These are phyloP conservation scores for Berghia stephanieae DNA, from an alignment of 1,140 invertebrate species.

Conservation along the genomic window DNA sequence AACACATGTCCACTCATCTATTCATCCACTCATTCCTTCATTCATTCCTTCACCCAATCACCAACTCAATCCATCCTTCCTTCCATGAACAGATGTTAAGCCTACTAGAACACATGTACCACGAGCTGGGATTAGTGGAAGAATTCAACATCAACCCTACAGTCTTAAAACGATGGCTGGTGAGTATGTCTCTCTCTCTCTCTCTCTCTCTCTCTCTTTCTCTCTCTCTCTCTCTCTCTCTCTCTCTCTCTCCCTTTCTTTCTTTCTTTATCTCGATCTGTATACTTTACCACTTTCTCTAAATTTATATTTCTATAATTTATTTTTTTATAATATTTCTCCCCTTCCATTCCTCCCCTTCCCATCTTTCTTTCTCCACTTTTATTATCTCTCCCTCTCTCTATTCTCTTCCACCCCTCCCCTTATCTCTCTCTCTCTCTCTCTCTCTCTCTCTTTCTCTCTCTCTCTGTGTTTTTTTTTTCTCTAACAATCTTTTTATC, in stretches of 20 bases:
- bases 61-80: too few species aligned
- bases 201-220: background rate
- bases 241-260: slow-evolving; percentile 12
- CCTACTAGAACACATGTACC: slow-evolving; percentile 68
- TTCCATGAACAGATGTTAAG: slow-evolving; percentile 64
- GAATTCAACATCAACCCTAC: slow-evolving; percentile 68
- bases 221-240: slow-evolving; percentile 20
- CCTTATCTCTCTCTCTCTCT: slow-evolving; percentile 5
- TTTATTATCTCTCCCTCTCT: slow-evolving; percentile 2
- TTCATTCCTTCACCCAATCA: too few species aligned
- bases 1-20: too few species aligned
- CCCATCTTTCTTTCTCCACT: background rate
- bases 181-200: slow-evolving; percentile 53
- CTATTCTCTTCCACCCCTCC: background rate
- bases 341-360: background rate
- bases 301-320: background rate
- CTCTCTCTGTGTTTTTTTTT: background rate
- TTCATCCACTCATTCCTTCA: too few species aligned
- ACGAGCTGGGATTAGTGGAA: slow-evolving; percentile 65
- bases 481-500: too few species aligned
- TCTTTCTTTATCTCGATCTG: background rate
- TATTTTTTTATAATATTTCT: background rate
- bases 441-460: background rate
- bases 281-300: background rate
- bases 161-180: slow-evolving; percentile 68